These are phyloP conservation scores for Agapornis canus DNA, from an alignment of 2,797 vertebrate species.

Conservation along the genomic window DNA sequence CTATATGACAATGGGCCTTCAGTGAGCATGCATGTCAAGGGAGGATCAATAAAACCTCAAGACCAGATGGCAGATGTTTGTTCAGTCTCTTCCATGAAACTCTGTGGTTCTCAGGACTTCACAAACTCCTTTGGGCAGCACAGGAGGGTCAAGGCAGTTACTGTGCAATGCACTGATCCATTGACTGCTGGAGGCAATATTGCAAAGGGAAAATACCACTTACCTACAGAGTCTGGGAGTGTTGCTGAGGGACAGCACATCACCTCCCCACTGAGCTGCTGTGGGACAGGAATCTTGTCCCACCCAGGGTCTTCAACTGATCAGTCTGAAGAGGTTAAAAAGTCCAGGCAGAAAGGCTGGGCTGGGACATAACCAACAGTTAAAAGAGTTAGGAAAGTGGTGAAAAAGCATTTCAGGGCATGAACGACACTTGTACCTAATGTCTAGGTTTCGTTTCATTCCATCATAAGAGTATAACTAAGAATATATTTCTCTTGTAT, in stretches of 20 bases:
- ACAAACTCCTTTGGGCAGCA: neutral
- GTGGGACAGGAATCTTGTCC: neutral
- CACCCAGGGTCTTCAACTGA: neutral
- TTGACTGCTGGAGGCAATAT: neutral
- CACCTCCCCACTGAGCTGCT: neutral
- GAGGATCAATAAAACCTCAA: neutral
- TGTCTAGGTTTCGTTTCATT: neutral
- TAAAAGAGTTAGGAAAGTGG: neutral
- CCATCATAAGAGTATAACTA: neutral
- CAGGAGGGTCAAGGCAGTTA: neutral
- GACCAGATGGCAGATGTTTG: neutral
- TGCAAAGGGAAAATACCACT: neutral
- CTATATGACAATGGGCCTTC: neutral
- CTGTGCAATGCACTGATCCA: neutral
- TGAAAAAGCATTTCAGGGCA: neutral
- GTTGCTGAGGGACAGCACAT: neutral
- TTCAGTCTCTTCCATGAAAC: neutral
- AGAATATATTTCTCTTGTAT: neutral
- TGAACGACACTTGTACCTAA: accelerated
- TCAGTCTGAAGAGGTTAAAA: neutral
- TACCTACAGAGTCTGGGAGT: neutral
- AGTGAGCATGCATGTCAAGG: accelerated
- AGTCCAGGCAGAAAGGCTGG: neutral
- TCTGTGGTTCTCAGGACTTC: neutral
- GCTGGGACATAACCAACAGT: neutral